Percentiles rank a stretch among this genome's conserved stretches.
These are phyloP conservation scores for Copidosoma floridanum DNA, from an alignment of 1,140 invertebrate species.

Conservation along the genomic window DNA sequence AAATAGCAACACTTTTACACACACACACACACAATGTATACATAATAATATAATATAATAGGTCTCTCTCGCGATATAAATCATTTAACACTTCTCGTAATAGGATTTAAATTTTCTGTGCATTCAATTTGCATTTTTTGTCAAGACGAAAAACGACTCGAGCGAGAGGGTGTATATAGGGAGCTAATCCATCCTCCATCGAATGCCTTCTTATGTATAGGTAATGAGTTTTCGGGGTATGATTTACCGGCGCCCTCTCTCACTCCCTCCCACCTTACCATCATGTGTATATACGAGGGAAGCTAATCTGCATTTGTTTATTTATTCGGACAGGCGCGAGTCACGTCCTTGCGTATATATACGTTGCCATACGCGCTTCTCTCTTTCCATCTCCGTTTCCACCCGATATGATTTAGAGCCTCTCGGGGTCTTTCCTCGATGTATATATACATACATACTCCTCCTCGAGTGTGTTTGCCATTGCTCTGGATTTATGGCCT, in stretches of 20 bases:
- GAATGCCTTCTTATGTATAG: slow-evolving; percentile 30
- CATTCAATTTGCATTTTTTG: no score
- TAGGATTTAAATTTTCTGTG: no score
- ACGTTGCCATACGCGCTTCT: neutral
- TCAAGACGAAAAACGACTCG: no score
- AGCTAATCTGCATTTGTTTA: slow-evolving; percentile 57
- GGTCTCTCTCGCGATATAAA: no score
- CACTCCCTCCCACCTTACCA: no score
- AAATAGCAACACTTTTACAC: no score
- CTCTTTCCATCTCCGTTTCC: slow-evolving; percentile 14
- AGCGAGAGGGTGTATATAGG: no score
- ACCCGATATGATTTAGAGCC: slow-evolving; percentile 50
- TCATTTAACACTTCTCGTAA: no score
- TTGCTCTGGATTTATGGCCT: slow-evolving; percentile 52
- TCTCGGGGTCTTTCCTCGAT: slow-evolving; percentile 50
- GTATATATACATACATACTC: slow-evolving; percentile 42
- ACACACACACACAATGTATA: no score
- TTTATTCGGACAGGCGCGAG: slow-evolving; percentile 52
- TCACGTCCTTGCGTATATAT: no score
- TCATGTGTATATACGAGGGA: no score
- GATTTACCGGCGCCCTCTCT: slow-evolving; percentile 48
- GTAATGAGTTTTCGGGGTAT: slow-evolving; percentile 53
- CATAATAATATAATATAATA: no score
- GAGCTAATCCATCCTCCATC: neutral
- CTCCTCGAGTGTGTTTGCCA: slow-evolving; percentile 36